phyloP scores from a whole-genome alignment of 2,888 invertebrate genomes.

The Caenorhabditis panamensis region DNA sequence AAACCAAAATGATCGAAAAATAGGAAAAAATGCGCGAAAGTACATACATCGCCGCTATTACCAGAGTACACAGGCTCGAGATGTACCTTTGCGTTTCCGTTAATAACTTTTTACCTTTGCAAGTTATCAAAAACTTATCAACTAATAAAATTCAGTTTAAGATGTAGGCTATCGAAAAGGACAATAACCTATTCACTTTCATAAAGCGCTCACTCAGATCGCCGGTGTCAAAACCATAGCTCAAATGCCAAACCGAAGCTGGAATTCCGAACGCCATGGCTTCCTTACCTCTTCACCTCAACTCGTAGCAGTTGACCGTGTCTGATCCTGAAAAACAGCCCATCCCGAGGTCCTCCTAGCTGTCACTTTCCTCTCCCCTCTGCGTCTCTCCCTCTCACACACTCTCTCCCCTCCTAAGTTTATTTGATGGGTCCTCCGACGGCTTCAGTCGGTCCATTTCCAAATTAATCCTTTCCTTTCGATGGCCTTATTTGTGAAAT shows the following conservation, averaged over 20 bases:
- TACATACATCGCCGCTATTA: too few species aligned
- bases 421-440: conserved; percentile 49
- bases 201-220: too few species aligned
- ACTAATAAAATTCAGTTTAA: background rate
- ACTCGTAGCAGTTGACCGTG: background rate
- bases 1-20: too few species aligned
- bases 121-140: background rate
- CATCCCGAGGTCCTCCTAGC: background rate
- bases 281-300: background rate
- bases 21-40: conserved; percentile 6
- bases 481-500: conserved; percentile 19
- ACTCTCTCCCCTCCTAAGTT: conserved; percentile 33
- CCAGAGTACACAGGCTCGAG: too few species aligned
- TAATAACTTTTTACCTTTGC: too few species aligned
- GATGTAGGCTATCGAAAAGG: background rate
- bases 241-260: background rate
- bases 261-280: too few species aligned
- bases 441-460: conserved; percentile 41
- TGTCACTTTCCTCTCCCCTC: conserved; percentile 33
- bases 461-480: conserved; percentile 44
- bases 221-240: too few species aligned
- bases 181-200: background rate
- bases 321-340: conserved; percentile 42
- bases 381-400: conserved; percentile 26
- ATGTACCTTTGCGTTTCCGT: too few species aligned